phyloP scores from a whole-genome alignment of 2,888 invertebrate genomes.

The Digitonthophagus gazella region DNA sequence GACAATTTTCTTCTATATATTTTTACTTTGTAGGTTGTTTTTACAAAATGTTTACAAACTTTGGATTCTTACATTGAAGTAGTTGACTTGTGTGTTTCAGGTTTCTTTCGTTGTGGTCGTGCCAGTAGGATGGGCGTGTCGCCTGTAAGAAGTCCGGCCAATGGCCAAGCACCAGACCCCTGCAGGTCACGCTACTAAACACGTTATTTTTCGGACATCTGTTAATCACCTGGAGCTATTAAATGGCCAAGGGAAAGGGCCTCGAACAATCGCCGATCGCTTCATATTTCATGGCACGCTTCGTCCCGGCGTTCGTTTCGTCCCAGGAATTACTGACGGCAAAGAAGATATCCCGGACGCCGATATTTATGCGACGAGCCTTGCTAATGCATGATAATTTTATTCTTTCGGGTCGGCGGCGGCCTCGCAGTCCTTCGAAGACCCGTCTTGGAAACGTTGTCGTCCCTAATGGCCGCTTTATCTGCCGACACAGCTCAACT shows the following conservation, averaged over 20 bases:
- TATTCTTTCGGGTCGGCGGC: slow-evolving; percentile 3
- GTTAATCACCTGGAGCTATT: slow-evolving; percentile 45
- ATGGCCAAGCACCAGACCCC: slow-evolving; percentile 33
- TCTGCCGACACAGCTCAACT: neutral
- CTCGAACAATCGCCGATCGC: slow-evolving; percentile 22
- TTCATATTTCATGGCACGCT: slow-evolving; percentile 26
- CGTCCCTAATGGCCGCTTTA: neutral
- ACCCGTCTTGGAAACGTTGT: no score
- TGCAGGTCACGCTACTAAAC: slow-evolving; percentile 36
- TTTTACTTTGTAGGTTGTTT: no score
- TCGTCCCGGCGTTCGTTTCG: slow-evolving; percentile 9
- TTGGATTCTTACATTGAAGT: no score
- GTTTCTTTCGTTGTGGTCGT: neutral
- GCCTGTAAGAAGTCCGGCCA: slow-evolving; percentile 25
- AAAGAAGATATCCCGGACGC: slow-evolving; percentile 13
- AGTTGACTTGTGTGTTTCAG: neutral
- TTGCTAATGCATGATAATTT: slow-evolving; percentile 9
- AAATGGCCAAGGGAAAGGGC: slow-evolving; percentile 27
- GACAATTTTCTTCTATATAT: no score
- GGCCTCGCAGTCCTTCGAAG: neutral
- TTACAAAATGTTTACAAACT: no score
- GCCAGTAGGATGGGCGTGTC: slow-evolving; percentile 18
- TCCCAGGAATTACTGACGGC: neutral
- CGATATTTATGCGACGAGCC: slow-evolving; percentile 3
- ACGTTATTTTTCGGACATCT: slow-evolving; percentile 44